Evolutionary conservation across 2,888 invertebrate species (phyloP).

Genomic region (Mamestra brassicae): DNA sequence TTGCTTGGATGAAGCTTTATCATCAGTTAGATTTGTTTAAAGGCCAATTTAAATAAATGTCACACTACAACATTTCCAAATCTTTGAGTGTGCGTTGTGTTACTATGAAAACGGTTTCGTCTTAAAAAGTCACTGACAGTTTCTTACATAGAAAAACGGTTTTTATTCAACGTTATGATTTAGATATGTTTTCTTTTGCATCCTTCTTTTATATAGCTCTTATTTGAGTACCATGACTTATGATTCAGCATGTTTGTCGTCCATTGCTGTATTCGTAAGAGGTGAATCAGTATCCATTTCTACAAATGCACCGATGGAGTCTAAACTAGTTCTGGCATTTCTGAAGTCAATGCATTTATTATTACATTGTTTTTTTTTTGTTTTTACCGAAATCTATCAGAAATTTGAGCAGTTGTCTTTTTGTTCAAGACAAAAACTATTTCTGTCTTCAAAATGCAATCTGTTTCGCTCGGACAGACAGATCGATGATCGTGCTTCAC

Average conservation of each 20-base stretch:
- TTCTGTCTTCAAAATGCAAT: slow-evolving; percentile 27
- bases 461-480: slow-evolving; percentile 49
- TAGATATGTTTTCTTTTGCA: slow-evolving; percentile 25
- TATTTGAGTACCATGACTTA: slow-evolving; percentile 18
- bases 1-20: background rate
- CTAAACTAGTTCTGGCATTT: background rate
- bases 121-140: slow-evolving; percentile 6
- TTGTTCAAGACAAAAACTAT: background rate
- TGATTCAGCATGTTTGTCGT: background rate
- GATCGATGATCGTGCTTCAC: slow-evolving; percentile 51
- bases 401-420: slow-evolving; percentile 13
- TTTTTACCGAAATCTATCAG: slow-evolving; percentile 20
- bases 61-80: background rate
- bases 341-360: slow-evolving; percentile 4
- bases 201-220: background rate
- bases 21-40: background rate
- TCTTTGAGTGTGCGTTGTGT: no score
- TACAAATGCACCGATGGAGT: background rate
- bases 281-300: background rate
- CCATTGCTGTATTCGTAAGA: background rate
- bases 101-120: slow-evolving; percentile 10
- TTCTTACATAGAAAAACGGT: background rate
- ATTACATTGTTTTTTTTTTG: background rate
- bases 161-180: background rate
- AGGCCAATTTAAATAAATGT: background rate